Conservation (phyloP, 2,113 vertebrate genomes). For the Malaclemys terrapin region DNA sequence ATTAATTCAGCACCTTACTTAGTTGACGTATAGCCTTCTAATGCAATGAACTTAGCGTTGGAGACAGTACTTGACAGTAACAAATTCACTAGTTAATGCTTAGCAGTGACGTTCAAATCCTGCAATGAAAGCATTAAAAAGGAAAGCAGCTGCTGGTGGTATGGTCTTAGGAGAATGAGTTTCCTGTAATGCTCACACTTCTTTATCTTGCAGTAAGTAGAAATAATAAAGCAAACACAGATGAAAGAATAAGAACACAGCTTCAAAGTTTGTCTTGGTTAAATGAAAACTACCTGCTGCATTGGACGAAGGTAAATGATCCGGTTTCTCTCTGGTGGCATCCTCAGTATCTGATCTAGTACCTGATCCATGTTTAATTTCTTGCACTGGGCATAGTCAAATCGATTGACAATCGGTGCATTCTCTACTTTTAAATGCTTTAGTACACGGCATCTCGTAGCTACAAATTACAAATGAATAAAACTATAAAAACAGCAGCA, state of each 20-base stretch:
- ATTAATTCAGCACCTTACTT: background rate
- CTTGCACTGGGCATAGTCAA: conserved; percentile 98
- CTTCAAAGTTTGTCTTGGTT: background rate
- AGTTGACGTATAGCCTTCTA: background rate
- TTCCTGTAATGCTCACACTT: accelerated
- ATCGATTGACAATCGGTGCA: conserved; percentile 95
- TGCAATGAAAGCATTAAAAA: background rate
- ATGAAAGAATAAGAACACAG: background rate
- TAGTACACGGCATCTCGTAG: conserved; percentile 95
- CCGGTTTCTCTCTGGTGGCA: conserved; percentile 96
- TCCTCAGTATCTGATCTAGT: conserved; percentile 95
- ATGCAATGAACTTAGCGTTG: background rate
- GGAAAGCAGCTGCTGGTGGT: background rate
- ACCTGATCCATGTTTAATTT: conserved; percentile 98
- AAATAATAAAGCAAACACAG: background rate
- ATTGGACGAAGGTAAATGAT: conserved; percentile 98
- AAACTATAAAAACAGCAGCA: background rate
- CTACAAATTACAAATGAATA: conserved; percentile 73
- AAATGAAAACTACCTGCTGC: conserved; percentile 88
- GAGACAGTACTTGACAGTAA: background rate
- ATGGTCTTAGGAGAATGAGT: background rate
- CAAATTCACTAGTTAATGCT: background rate
- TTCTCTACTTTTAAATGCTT: conserved; percentile 94
- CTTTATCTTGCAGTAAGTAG: background rate
- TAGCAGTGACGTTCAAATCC: background rate